These are phyloP conservation scores for Enteromius paludinosus DNA, from an alignment of 2,797 vertebrate genomes.

Conservation along the genomic window DNA sequence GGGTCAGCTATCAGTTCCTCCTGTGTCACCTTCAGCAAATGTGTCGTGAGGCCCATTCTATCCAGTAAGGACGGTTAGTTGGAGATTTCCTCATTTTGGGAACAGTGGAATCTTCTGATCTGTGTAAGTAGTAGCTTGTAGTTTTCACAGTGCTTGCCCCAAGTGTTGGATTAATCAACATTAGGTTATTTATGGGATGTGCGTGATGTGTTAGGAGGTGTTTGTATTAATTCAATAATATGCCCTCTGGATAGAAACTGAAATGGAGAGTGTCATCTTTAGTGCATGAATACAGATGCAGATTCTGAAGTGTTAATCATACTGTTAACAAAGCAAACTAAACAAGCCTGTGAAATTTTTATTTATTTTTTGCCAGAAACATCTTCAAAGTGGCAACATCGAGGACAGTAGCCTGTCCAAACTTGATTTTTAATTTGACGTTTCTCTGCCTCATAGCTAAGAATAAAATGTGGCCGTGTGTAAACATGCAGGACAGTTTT, in stretches of 20 bases:
- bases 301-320: slow-evolving; percentile 44
- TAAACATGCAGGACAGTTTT: slow-evolving; percentile 1
- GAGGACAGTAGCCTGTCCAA: slow-evolving; percentile 3
- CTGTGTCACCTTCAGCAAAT: slow-evolving; percentile 52
- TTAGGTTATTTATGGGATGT: slow-evolving; percentile 47
- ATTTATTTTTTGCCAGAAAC: neutral
- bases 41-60: slow-evolving; percentile 41
- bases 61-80: slow-evolving; percentile 23
- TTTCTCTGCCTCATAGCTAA: slow-evolving; percentile 3
- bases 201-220: slow-evolving; percentile 52
- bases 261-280: slow-evolving; percentile 33
- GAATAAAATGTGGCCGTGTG: neutral
- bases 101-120: slow-evolving; percentile 47
- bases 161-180: slow-evolving; percentile 49
- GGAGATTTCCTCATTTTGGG: slow-evolving; percentile 36
- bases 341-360: slow-evolving; percentile 15
- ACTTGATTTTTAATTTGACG: neutral
- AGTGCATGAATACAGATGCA: slow-evolving; percentile 30
- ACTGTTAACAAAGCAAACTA: slow-evolving; percentile 1
- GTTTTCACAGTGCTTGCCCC: slow-evolving; percentile 50
- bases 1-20: slow-evolving; percentile 32
- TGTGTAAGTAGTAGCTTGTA: slow-evolving; percentile 64
- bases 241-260: slow-evolving; percentile 32
- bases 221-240: slow-evolving; percentile 47
- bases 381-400: slow-evolving; percentile 3